Evolutionary conservation across 1,140 invertebrate species (phyloP).

Genomic region (Dermatophagoides farinae): DNA sequence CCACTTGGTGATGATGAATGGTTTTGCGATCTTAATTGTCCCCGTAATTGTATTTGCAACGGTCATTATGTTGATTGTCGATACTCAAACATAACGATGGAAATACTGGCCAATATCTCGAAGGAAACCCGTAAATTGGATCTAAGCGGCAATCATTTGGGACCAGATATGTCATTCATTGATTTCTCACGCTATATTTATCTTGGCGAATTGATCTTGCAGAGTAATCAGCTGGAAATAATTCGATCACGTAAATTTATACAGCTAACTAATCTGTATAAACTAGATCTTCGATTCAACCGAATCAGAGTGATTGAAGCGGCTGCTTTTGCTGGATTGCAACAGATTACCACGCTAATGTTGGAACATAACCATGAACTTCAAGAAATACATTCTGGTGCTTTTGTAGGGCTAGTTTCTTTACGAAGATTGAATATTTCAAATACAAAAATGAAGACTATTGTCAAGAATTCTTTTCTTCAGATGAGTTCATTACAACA

Average conservation of each 20-base stretch:
- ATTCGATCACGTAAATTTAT: constrained; percentile 19
- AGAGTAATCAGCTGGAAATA: constrained; percentile 20
- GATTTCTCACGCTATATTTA: constrained; percentile 16
- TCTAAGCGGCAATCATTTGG: constrained; percentile 18
- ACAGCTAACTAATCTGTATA: constrained; percentile 21
- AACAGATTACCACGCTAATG: constrained; percentile 14
- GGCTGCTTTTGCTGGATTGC: constrained; percentile 19
- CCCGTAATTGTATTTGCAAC: constrained; percentile 17
- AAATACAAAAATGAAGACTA: neutral
- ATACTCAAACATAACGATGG: constrained; percentile 14
- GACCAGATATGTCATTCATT: constrained; percentile 6
- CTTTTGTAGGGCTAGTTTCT: constrained; percentile 17
- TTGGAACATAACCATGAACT: constrained; percentile 19
- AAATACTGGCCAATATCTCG: constrained; percentile 11
- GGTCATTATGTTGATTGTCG: constrained; percentile 18
- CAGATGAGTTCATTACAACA: constrained; percentile 12
- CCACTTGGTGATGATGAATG: constrained; percentile 21
- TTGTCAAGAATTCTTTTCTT: constrained; percentile 7
- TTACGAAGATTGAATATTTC: constrained; percentile 14
- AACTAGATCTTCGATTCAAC: constrained; percentile 21
- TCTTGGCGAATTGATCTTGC: constrained; percentile 21
- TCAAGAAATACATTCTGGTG: constrained; percentile 15
- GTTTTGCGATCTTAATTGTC: constrained; percentile 21
- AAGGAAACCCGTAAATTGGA: constrained; percentile 19
- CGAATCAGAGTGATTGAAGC: constrained; percentile 15